A percentile compares a stretch with the other conserved stretches of the same genome.
Evolutionary conservation across 2,797 vertebrate species (phyloP).

Genomic region (Eremophila alpestris): DNA sequence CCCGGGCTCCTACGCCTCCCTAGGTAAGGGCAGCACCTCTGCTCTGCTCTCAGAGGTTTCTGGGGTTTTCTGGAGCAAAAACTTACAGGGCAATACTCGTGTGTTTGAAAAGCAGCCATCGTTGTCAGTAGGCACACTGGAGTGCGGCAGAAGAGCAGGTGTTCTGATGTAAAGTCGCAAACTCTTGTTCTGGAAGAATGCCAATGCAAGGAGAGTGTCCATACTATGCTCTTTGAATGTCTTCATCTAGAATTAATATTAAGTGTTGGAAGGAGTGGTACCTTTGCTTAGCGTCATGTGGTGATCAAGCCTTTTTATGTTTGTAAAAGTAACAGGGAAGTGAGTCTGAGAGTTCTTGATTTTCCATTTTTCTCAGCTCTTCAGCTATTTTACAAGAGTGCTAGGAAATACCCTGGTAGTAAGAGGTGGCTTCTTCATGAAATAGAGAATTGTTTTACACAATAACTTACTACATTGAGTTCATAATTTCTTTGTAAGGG

Average conservation of each 20-base stretch:
- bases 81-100: accelerated
- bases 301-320: background rate
- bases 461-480: accelerated
- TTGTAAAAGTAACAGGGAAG: background rate
- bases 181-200: background rate
- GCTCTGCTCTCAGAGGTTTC: accelerated
- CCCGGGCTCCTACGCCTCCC: conserved; percentile 89
- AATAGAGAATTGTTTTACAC: background rate
- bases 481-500: background rate
- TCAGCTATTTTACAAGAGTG: background rate
- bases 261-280: background rate
- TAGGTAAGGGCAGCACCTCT: conserved; percentile 81
- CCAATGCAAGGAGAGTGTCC: background rate
- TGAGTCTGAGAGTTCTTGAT: background rate
- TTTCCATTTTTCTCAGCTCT: background rate
- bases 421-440: background rate
- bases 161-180: background rate
- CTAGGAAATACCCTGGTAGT: background rate
- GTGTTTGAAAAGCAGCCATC: accelerated
- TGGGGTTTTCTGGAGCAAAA: background rate
- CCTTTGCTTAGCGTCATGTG: background rate
- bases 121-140: background rate
- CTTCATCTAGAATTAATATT: background rate
- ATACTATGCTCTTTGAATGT: background rate
- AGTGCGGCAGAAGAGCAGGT: background rate